phyloP scores from a whole-genome alignment of 2,113 vertebrate species.

The Onychostruthus taczanowskii region DNA sequence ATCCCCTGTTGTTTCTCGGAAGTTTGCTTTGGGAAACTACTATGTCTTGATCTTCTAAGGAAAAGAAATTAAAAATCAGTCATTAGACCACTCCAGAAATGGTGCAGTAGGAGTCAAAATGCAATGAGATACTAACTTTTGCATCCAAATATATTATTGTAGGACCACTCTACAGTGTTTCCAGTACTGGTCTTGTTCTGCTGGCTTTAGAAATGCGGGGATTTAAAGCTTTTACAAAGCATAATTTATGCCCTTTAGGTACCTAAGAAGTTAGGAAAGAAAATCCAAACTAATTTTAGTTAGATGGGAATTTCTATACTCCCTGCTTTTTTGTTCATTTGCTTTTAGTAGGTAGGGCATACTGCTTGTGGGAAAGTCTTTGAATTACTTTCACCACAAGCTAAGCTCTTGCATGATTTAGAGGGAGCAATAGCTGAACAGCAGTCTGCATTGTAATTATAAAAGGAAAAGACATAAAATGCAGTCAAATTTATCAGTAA shows the following conservation, averaged over 20 bases:
- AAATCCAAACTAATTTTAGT: background rate
- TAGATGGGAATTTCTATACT: background rate
- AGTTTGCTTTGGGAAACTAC: background rate
- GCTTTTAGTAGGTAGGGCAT: background rate
- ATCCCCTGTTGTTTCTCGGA: background rate
- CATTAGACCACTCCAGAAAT: background rate
- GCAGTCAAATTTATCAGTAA: conserved; percentile 25
- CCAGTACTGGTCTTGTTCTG: background rate
- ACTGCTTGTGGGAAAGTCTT: background rate
- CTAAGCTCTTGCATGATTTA: conserved; percentile 10
- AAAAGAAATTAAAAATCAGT: background rate
- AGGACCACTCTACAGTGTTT: background rate
- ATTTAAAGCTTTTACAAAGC: background rate
- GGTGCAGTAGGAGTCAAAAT: background rate
- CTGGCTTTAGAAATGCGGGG: background rate
- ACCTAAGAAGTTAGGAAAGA: background rate
- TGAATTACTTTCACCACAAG: background rate
- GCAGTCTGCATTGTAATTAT: conserved; percentile 13
- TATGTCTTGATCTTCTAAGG: background rate
- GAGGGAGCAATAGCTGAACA: background rate
- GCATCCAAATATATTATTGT: background rate
- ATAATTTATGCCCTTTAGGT: background rate
- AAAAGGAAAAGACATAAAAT: conserved; percentile 58
- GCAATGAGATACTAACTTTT: background rate
- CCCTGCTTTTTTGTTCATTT: background rate